Percentiles rank a stretch among this genome's conserved stretches.
These are phyloP conservation scores for Dicrostonyx torquatus DNA, from an alignment of 2,797 vertebrate species.

Conservation along the genomic window DNA sequence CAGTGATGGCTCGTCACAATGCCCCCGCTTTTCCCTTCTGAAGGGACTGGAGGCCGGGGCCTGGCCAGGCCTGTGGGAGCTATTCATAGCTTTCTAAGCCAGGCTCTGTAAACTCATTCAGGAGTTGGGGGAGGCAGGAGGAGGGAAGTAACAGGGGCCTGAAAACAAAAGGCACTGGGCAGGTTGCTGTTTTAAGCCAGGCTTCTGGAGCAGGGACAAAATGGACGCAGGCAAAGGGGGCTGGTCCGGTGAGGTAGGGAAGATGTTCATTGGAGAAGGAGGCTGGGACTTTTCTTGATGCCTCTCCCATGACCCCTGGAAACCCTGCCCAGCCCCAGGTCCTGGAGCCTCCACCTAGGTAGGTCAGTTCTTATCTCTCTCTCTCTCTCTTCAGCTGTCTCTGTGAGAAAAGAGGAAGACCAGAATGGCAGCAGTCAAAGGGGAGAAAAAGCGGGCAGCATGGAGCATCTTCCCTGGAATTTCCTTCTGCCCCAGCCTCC, in stretches of 20 bases:
- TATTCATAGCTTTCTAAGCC: constrained; percentile 75
- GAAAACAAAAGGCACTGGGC: constrained; percentile 55
- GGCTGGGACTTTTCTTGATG: background rate
- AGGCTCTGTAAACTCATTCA: constrained; percentile 73
- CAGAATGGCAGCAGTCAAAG: background rate
- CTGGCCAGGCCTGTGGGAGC: constrained; percentile 65
- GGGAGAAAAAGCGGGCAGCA: background rate
- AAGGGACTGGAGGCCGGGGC: background rate
- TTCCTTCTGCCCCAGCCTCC: background rate
- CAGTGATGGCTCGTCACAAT: constrained; percentile 36
- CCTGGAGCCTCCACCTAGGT: background rate
- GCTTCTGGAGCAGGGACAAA: background rate
- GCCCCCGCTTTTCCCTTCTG: constrained; percentile 60
- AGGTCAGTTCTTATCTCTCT: constrained; percentile 46
- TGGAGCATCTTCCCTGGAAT: background rate
- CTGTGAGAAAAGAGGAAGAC: constrained; percentile 20
- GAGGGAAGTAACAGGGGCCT: constrained; percentile 32
- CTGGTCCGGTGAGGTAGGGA: background rate
- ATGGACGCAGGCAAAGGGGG: background rate
- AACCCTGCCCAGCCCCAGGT: background rate
- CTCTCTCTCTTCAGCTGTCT: constrained; percentile 36
- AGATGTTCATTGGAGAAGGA: background rate
- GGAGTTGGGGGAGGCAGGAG: background rate
- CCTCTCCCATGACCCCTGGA: background rate
- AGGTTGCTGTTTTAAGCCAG: background rate